Evolutionary conservation across 2,113 vertebrate genomes (phyloP), one percentile per base, ranked within the genome.

Genomic region (Pelvicachromis taeniatus): DNA sequence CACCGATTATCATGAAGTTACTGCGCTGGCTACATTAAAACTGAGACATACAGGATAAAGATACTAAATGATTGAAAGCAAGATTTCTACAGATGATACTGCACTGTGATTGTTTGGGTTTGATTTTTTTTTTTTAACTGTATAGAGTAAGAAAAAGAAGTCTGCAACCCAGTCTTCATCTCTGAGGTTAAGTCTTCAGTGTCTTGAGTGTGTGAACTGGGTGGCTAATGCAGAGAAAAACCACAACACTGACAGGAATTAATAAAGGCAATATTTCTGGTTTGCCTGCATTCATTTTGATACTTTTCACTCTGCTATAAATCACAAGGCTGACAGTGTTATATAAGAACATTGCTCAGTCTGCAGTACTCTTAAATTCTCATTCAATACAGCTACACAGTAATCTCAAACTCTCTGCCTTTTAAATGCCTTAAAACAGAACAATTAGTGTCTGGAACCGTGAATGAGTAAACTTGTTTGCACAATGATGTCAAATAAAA

Each of bases 381-480:
- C 6, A 78, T 80, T 82, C 7, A 75, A 80, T 6, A 35, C 12
- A 59, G 11, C 42, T 58, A 29, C 16, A 50, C 70, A 55, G 38
- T 9, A 50, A 84, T 21, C 14, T 58, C 23, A 13, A 84, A 26
- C 21, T 80, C 12, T 6, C 4, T 50, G 29, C 45, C 14, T 56
- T 73, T 85, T 59, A 31, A 85, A 88, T 86, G 42, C 17, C 38
- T 19, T 16, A 16, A 68, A 81, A 70, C 17, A 54, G 17, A 87
- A 84, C 42, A 65, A 52, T 77, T 33, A 17, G 68, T 33, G 26
- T 55, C 23, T 38, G 42, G 77, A 29, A 70, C 21, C 78, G 31
- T 52, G 31, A 87, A 77, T 56, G 55, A 86, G 68, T 42, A 23
- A 87, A 78, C 48, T 58, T 91, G 85, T 90, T 91, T 85, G 78